These are phyloP conservation scores for Desmodus rotundus DNA, from an alignment of 2,113 vertebrate genomes.

Conservation along the genomic window DNA sequence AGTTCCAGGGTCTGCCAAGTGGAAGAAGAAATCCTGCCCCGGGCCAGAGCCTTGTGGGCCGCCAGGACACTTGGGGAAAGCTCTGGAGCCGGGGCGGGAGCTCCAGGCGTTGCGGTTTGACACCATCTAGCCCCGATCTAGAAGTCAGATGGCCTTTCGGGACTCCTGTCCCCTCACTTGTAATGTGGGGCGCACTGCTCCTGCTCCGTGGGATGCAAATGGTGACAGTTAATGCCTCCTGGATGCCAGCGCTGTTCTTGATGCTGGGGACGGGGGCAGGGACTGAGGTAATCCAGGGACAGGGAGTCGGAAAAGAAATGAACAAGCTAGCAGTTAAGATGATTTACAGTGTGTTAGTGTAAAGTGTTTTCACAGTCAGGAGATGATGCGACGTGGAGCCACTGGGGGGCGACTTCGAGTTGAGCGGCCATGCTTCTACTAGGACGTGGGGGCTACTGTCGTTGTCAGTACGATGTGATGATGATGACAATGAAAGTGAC, in stretches of 20 bases:
- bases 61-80: neutral
- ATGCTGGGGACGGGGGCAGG: neutral
- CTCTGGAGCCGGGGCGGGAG: neutral
- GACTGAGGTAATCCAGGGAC: neutral
- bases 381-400: no score
- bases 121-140: accelerated
- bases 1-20: neutral
- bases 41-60: neutral
- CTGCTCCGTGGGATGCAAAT: neutral
- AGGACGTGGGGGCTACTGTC: neutral
- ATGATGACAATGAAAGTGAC: neutral
- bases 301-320: no score
- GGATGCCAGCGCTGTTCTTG: neutral
- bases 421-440: neutral
- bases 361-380: neutral
- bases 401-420: neutral
- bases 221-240: neutral
- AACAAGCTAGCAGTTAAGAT: neutral
- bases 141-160: neutral
- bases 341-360: accelerated
- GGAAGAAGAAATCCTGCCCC: neutral
- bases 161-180: neutral
- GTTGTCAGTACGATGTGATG: neutral
- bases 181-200: neutral
- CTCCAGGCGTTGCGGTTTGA: no score